Evolutionary conservation across 2,113 vertebrate genomes (phyloP).

Genomic region (Leucosticte australis): DNA sequence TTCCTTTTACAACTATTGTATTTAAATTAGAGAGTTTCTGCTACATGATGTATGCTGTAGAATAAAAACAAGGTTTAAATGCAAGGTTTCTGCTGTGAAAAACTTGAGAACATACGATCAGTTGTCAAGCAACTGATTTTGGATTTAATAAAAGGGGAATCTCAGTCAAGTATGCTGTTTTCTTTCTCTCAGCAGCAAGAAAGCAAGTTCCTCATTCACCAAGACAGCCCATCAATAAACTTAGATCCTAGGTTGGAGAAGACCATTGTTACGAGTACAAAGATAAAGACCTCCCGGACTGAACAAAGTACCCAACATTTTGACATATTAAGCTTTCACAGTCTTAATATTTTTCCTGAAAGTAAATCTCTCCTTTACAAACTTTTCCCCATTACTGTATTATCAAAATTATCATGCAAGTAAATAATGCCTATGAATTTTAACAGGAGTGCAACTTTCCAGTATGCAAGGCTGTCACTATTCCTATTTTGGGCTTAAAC

Average conservation of each 20-base stretch:
- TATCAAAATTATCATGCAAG: background rate
- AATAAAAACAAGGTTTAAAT: background rate
- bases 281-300: conserved; percentile 2
- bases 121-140: background rate
- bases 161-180: background rate
- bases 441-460: background rate
- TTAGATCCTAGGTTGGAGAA: background rate
- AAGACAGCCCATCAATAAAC: conserved; percentile 1
- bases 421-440: background rate
- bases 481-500: background rate
- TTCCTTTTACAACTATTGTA: background rate
- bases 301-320: conserved; percentile 28
- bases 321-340: background rate
- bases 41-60: background rate
- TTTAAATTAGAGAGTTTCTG: background rate
- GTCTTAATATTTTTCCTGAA: background rate
- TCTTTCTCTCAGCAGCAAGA: background rate
- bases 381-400: background rate
- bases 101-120: background rate
- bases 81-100: background rate
- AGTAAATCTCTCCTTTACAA: background rate
- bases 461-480: background rate
- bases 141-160: background rate
- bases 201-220: background rate
- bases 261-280: background rate